A percentile compares a stretch with the other conserved stretches of the same genome.
Evolutionary conservation across 2,888 invertebrate species (phyloP).

Genomic region (Thera obeliscata): DNA sequence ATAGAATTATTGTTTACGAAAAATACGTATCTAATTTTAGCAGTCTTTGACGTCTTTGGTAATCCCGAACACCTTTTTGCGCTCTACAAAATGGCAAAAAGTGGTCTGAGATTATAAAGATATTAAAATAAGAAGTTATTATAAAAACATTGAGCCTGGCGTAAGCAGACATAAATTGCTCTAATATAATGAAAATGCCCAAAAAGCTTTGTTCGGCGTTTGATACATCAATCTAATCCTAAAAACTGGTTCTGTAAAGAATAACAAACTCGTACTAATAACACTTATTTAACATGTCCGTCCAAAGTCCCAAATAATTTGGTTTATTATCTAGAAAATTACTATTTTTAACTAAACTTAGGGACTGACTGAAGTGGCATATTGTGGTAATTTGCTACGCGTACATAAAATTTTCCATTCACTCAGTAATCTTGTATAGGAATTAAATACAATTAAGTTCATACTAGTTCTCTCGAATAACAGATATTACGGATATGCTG

Average conservation of each 20-base stretch:
- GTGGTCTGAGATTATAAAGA: neutral
- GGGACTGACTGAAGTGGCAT: neutral
- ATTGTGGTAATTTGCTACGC: slow-evolving; percentile 5
- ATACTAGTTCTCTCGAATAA: slow-evolving; percentile 28
- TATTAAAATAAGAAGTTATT: neutral
- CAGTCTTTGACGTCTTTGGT: slow-evolving; percentile 27
- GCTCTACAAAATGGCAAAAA: slow-evolving; percentile 11
- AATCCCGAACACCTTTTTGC: slow-evolving; percentile 20
- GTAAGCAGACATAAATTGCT: neutral
- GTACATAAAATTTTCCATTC: slow-evolving; percentile 19
- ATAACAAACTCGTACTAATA: no score
- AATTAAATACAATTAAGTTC: slow-evolving; percentile 21
- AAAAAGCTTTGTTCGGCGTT: neutral
- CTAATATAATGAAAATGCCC: neutral
- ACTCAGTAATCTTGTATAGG: neutral
- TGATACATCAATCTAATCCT: neutral
- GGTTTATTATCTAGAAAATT: no score
- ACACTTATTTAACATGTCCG: no score
- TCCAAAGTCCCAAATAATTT: no score
- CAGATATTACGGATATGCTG: slow-evolving; percentile 14
- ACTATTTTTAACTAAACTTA: neutral
- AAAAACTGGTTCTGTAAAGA: neutral
- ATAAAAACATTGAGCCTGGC: slow-evolving; percentile 1
- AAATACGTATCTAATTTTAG: slow-evolving; percentile 11
- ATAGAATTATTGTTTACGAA: neutral